Evolutionary conservation across 2,888 invertebrate species (phyloP).

Genomic region (Watsonalla cultraria): DNA sequence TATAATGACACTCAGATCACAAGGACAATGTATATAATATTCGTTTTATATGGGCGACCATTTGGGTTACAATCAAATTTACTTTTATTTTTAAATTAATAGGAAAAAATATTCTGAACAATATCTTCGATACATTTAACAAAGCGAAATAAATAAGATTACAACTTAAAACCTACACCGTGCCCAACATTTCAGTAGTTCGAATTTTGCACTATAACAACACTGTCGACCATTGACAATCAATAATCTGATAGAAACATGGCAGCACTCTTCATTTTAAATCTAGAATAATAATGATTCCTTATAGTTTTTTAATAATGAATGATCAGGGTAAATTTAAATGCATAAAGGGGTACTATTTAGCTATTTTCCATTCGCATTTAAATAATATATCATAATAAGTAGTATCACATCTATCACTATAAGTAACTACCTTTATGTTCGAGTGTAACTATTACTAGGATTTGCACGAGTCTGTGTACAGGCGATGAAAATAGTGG

Average conservation of each 20-base stretch:
- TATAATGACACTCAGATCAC: conserved; percentile 46
- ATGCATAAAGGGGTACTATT: conserved; percentile 57
- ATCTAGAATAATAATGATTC: conserved; percentile 38
- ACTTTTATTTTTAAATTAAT: conserved; percentile 12
- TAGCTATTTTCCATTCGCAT: conserved; percentile 46
- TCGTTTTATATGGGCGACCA: conserved; percentile 25
- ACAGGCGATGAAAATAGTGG: background rate
- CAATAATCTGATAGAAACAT: conserved; percentile 45
- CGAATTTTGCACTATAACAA: conserved; percentile 23
- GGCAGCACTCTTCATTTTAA: conserved; percentile 36
- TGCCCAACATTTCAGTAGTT: conserved; percentile 37
- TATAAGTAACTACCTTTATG: conserved; percentile 33
- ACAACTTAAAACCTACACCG: conserved; percentile 42
- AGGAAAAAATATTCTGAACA: conserved; percentile 8
- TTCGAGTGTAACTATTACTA: conserved; percentile 27
- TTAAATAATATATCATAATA: conserved; percentile 49
- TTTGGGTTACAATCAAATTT: conserved; percentile 47
- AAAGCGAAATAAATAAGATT: conserved; percentile 45
- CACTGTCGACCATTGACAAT: conserved; percentile 49
- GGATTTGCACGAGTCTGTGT: background rate
- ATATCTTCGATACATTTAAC: conserved; percentile 29
- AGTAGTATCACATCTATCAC: conserved; percentile 64
- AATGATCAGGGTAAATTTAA: conserved; percentile 53
- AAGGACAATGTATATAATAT: conserved; percentile 30
- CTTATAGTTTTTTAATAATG: conserved; percentile 30